Evolutionary conservation across 2,888 invertebrate species (phyloP), one percentile per base, ranked within the genome.

Genomic region (Diplazon laetatorius): DNA sequence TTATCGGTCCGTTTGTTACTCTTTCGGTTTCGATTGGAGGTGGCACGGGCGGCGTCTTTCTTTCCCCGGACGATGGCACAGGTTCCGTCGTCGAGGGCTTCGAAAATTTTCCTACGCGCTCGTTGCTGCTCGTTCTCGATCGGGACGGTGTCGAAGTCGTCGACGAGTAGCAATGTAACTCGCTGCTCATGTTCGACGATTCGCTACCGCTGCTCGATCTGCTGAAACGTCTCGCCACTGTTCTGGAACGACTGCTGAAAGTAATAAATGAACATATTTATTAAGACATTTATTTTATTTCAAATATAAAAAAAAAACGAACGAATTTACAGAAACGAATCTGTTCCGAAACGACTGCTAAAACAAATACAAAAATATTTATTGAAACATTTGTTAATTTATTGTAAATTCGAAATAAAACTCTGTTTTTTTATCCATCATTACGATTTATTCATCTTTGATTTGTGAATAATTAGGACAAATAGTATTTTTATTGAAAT

Each of bases 131-230:
- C 73, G 89, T 88, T 16, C 90, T 85, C 87, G 93, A 93, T 79
- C 93, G 92, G 87, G 93, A 93, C 87, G 93, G 91, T 6, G 90
- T 91, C 25, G 89, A 91, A n/a, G 87, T 89, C 55, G 88, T 87
- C 59, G 91, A 91, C 3, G 90, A 91, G 76, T 87, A 90, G 60
- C 89, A 90, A 44, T 89, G 89, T 46, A 89, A 80, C 76, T 90
- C 90, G 82, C 90, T 90, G 83, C 90, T 90, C 83, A 89, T 85
- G 71, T 89, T 90, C 3, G 90, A 90, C 18, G 89, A 88, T n/a
- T 91, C 90, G 81, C 91, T 91, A 8, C 87, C 88, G 80, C 89
- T 91, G 83, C 89, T 90, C 10, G 90, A 90, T 74, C 90, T 86
- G 73, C 91, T 91, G 82, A 86, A 90, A 66, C 89, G 87, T 76